These are phyloP conservation scores for Holocentrus rufus DNA, from an alignment of 2,797 vertebrate species.

Conservation along the genomic window DNA sequence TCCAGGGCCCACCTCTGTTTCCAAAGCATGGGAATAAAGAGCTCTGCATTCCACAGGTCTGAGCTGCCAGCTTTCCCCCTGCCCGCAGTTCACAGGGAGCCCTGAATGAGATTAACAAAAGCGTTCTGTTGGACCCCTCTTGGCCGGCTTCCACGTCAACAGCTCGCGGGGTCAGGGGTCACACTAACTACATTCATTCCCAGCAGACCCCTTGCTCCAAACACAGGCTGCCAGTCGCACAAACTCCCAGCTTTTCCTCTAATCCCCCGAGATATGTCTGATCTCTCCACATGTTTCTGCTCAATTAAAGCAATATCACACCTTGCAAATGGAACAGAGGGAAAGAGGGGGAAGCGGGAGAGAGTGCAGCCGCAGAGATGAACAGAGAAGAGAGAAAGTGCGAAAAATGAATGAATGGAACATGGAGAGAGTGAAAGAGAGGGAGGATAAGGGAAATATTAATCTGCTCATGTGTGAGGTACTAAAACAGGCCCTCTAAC, in stretches of 20 bases:
- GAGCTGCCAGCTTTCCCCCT: constrained; percentile 93
- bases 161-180: constrained; percentile 98
- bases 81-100: constrained; percentile 90
- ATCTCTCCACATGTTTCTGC: constrained; percentile 99
- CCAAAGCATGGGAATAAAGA: constrained; percentile 95
- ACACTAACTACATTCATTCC: constrained; percentile 99
- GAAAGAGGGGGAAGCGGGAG: constrained; percentile 79
- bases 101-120: constrained; percentile 99
- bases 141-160: constrained; percentile 99
- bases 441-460: constrained; percentile 68
- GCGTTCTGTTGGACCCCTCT: constrained; percentile 97
- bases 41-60: constrained; percentile 91
- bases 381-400: constrained; percentile 59
- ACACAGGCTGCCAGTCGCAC: constrained; percentile 95
- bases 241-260: constrained; percentile 94
- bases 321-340: constrained; percentile 89
- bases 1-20: constrained; percentile 92
- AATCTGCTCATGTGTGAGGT: constrained; percentile 61
- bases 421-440: constrained; percentile 53
- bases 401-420: constrained; percentile 67
- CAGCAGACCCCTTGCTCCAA: constrained; percentile 95
- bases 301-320: constrained; percentile 99
- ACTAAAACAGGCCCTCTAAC: constrained; percentile 46
- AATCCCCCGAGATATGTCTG: constrained; percentile 99
- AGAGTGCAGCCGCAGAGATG: constrained; percentile 70